Base-by-base conservation (phyloP, 92 coral and sea anemone species). In the Palythoa heliodiscus region DNA sequence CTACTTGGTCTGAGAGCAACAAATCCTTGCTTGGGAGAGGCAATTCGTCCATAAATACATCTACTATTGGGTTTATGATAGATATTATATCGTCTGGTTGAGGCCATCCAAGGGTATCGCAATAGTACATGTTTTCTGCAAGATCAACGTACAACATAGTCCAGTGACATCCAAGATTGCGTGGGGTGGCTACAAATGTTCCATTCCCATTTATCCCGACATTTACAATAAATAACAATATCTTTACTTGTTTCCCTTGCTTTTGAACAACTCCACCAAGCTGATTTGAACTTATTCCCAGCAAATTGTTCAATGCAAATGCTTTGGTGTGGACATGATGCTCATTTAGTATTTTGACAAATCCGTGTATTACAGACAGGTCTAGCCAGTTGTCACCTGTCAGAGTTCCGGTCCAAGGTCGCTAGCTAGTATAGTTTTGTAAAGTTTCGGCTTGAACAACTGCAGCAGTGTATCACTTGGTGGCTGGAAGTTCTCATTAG, bases 131-230 rank as follows among this genome's bases (percentile, higher is more conserved):
- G 35, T 90, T 90, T 73, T 40, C 23, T 5, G 37, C 11, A 50
- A 82, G 35, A 25, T 90, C 90, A 39, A 90, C 29, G 61, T 83
- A 87, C 0, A 90, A 48, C 25, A 87, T 54, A 4, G 89, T 37
- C 88, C 91, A 90, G 89, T 90, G 89, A 60, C 86, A 83, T 58
- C 91, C 91, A 35, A 79, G 86, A 2, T 66, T 85, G 2, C 7
- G 9, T 17, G 88, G 78, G 19, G 88, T 83, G 7, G 88, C 93
- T 19, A 90, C 83, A 61, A 12, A 72, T 19, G 58, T 50, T 53
- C 38, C n/a, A 25, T 53, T 88, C 35, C 78, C 70, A 84, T 60
- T 38, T 48, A 87, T 77, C 9, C 77, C 92, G 25, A 89, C 87
- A 82, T 86, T 89, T n/a, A 89, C 83, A 71, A 89, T 86, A 38